A percentile compares a stretch with the other conserved stretches of the same genome.
Evolutionary conservation across 1,140 invertebrate species (phyloP).

Genomic region (Andricus grossulariae): DNA sequence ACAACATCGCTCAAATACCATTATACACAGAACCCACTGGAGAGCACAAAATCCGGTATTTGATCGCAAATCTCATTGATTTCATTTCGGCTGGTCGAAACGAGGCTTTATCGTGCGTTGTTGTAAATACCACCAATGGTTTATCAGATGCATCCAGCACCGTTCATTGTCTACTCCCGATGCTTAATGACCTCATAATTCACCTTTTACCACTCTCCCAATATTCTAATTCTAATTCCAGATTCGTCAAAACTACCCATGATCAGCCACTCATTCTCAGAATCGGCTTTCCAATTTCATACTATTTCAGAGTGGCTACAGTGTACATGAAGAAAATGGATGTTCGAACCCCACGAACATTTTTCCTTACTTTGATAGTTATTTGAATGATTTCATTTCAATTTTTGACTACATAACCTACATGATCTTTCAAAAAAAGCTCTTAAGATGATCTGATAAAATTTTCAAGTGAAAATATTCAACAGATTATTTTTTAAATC

Average conservation of each 20-base stretch:
- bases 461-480: no score
- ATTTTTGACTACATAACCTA: no score
- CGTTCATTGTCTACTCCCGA: conserved; percentile 41
- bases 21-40: conserved; percentile 53
- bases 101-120: conserved; percentile 42
- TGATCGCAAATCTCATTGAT: conserved; percentile 57
- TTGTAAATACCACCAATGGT: conserved; percentile 52
- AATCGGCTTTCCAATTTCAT: background rate
- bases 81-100: conserved; percentile 52
- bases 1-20: conserved; percentile 53
- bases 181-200: conserved; percentile 31
- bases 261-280: background rate
- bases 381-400: no score
- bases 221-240: conserved; percentile 11
- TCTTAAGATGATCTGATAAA: no score
- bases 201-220: background rate
- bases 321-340: no score
- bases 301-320: background rate
- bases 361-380: no score
- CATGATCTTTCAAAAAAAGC: no score
- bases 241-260: conserved; percentile 4
- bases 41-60: conserved; percentile 49
- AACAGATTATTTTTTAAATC: no score
- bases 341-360: no score
- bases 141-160: conserved; percentile 46